Evolutionary conservation across 2,113 vertebrate genomes (phyloP).

Genomic region (Pholis gunnellus): DNA sequence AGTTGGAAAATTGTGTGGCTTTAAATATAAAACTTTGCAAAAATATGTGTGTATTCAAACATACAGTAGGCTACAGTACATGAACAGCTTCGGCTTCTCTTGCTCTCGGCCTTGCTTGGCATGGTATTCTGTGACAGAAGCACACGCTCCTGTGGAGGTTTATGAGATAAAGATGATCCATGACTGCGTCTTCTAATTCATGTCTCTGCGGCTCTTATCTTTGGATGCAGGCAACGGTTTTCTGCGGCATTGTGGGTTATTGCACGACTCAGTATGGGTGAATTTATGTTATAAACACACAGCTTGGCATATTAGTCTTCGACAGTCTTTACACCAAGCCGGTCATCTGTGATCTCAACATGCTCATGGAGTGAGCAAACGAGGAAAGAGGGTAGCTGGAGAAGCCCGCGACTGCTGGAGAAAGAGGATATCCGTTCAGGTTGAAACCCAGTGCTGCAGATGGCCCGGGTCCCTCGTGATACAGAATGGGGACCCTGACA

Average conservation of each 20-base stretch:
- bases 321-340: slow-evolving; percentile 88
- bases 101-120: background rate
- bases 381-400: slow-evolving; percentile 88
- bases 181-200: slow-evolving; percentile 26
- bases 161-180: slow-evolving; percentile 19
- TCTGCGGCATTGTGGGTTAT: slow-evolving; percentile 62
- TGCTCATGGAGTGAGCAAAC: slow-evolving; percentile 88
- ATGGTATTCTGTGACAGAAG: background rate
- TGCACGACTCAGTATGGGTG: slow-evolving; percentile 68
- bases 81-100: background rate
- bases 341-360: slow-evolving; percentile 92
- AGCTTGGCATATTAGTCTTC: slow-evolving; percentile 41
- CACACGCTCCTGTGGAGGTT: background rate
- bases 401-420: slow-evolving; percentile 85
- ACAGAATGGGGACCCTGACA: slow-evolving; percentile 93
- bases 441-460: slow-evolving; percentile 80
- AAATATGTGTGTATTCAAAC: slow-evolving; percentile 72
- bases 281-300: slow-evolving; percentile 12
- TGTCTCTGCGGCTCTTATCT: slow-evolving; percentile 50
- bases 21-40: slow-evolving; percentile 78
- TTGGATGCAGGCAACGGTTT: slow-evolving; percentile 67
- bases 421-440: slow-evolving; percentile 84
- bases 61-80: slow-evolving; percentile 48
- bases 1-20: slow-evolving; percentile 67
- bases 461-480: slow-evolving; percentile 88